Conservation (phyloP, 2,797 vertebrate genomes). For the Danio choprae region DNA sequence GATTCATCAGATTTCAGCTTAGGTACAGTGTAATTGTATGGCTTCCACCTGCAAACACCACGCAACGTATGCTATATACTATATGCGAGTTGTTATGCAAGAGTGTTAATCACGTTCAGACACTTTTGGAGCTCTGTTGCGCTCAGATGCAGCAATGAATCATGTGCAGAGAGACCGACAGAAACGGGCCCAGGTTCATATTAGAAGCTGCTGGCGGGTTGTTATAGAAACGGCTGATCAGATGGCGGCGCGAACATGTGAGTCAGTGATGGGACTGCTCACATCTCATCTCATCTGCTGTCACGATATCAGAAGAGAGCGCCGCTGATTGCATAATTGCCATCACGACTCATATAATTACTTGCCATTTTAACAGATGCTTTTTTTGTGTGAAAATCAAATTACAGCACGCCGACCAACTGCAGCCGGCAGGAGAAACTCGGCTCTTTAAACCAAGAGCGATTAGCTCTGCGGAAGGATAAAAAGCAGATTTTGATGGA, state of each 20-base stretch:
- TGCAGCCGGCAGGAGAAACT: not conserved
- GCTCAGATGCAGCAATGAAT: slow-evolving; percentile 22
- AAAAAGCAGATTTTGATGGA: not conserved
- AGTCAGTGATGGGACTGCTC: slow-evolving; percentile 75
- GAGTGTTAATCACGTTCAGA: not conserved
- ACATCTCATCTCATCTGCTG: slow-evolving; percentile 70
- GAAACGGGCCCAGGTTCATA: slow-evolving; percentile 34
- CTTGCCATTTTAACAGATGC: slow-evolving; percentile 42
- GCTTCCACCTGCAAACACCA: not conserved
- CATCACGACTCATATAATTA: slow-evolving; percentile 54
- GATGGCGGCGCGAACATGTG: slow-evolving; percentile 73
- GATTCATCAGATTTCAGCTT: too few relatives aligned
- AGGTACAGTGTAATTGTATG: too few relatives aligned
- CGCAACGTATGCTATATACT: not conserved
- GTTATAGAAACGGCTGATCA: slow-evolving; percentile 62
- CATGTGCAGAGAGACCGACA: slow-evolving; percentile 24
- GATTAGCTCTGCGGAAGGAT: not conserved
- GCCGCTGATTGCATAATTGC: slow-evolving; percentile 61
- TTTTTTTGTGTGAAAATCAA: slow-evolving; percentile 33
- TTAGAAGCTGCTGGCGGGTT: slow-evolving; percentile 46
- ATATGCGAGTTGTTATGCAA: not conserved
- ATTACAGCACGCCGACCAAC: slow-evolving; percentile 9
- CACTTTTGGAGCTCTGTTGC: slow-evolving; percentile 15
- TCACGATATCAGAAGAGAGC: slow-evolving; percentile 72
- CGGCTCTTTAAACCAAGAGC: not conserved